Percentiles rank a stretch among this genome's conserved stretches.
These are phyloP conservation scores for Polia nebulosa DNA, from an alignment of 2,888 invertebrate genomes.

Conservation along the genomic window DNA sequence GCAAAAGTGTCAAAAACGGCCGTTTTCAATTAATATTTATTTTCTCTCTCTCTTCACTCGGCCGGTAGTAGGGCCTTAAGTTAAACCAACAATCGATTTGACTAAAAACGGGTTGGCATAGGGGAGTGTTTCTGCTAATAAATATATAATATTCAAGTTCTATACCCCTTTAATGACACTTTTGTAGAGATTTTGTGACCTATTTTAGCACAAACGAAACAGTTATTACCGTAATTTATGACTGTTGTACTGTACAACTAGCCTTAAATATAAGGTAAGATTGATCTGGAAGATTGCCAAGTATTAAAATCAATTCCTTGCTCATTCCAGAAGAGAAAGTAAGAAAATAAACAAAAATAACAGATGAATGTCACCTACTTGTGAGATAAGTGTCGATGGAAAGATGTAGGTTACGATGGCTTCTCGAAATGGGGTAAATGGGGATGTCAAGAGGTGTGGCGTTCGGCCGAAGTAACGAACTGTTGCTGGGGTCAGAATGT, in stretches of 20 bases:
- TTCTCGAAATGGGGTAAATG: slow-evolving; percentile 38
- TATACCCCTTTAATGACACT: not conserved
- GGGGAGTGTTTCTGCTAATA: too few species aligned
- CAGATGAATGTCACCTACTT: slow-evolving; percentile 23
- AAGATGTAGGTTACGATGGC: slow-evolving; percentile 46
- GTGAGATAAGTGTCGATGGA: slow-evolving; percentile 36
- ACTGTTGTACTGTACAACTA: slow-evolving; percentile 1
- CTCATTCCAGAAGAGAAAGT: slow-evolving; percentile 24
- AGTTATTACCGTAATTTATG: not conserved
- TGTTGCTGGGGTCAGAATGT: slow-evolving; percentile 8
- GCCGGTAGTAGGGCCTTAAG: too few species aligned
- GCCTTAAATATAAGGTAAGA: not conserved
- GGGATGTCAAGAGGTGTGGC: slow-evolving; percentile 43
- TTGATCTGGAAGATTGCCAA: slow-evolving; percentile 29
- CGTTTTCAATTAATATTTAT: too few species aligned
- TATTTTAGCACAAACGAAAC: not conserved
- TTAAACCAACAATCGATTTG: not conserved
- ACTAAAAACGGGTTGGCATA: not conserved
- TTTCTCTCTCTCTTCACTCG: too few species aligned
- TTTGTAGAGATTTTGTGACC: not conserved
- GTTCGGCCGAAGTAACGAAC: slow-evolving; percentile 9
- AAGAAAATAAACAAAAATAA: slow-evolving; percentile 39
- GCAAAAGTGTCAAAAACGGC: too few species aligned
- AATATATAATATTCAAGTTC: too few species aligned
- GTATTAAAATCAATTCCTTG: slow-evolving; percentile 27